A percentile compares a stretch with the other conserved stretches of the same genome.
These are phyloP conservation scores for Alloscopus bannaensis DNA, from an alignment of 2,888 invertebrate genomes.

Conservation along the genomic window DNA sequence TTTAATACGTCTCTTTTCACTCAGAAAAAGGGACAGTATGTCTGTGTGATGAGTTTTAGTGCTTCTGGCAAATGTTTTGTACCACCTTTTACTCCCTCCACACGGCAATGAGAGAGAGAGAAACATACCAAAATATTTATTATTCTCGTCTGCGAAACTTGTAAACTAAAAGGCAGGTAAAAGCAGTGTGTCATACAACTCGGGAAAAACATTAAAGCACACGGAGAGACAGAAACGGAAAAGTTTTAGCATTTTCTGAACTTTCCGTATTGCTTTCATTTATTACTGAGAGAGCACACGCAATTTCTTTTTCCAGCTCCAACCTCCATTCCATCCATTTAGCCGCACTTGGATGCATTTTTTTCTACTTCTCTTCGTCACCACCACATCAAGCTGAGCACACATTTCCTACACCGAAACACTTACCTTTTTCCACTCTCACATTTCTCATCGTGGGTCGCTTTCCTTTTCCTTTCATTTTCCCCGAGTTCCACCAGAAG, in stretches of 20 bases:
- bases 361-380: too few relatives aligned
- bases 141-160: too few relatives aligned
- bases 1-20: neutral
- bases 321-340: neutral
- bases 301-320: neutral
- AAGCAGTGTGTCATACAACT: too few relatives aligned
- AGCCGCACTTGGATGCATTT: neutral
- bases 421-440: neutral
- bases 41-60: neutral
- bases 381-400: conserved; percentile 7
- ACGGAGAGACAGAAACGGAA: neutral
- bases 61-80: neutral
- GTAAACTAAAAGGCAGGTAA: too few relatives aligned
- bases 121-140: too few relatives aligned
- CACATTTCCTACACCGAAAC: neutral
- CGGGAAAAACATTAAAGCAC: too few relatives aligned
- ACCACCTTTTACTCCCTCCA: too few relatives aligned
- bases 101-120: too few relatives aligned
- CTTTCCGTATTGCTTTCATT: conserved; percentile 13
- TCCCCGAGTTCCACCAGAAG: too few relatives aligned
- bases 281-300: too few relatives aligned
- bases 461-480: neutral
- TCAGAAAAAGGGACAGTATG: neutral
- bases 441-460: neutral
- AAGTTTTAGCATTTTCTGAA: conserved; percentile 4